Base-by-base conservation (phyloP, 2,113 vertebrate species). In the Octodon degus region DNA sequence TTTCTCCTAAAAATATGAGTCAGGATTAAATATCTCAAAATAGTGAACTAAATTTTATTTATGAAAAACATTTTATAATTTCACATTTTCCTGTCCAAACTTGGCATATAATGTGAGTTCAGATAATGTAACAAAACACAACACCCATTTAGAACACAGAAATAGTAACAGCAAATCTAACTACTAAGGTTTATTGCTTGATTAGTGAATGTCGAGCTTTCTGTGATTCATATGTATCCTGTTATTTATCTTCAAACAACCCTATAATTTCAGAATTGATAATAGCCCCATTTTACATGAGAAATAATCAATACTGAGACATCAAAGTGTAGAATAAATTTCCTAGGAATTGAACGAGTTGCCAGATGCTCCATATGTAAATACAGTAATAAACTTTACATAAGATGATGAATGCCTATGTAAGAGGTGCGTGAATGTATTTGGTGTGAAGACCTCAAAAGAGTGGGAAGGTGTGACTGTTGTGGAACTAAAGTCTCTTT, bases 371-470 rank as follows among this genome's bases (percentile, higher is more conserved):
- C 68, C 14, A 3, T 22, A 37, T 0, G 7, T 2, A 68, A 68
- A 1, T 40, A 37, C 11, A 9, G 30, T 34, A 86, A 4, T 24
- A 62, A 91, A 62, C 9, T 58, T 11, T 5, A 86, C 60, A 58
- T 95, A 60, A n/a, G 19, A 19, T 1, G 50, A 1, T 50, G 22
- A 62, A 0, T 76, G 27, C 1, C 11, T 70, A 20, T 9, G 5
- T n/a, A 37, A 72, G 20, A 2, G 14, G 5, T 37, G 25, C 12
- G 13, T 67, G 63, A 32, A 12, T 32, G 30, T 67, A 0, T 60
- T 16, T n/a, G 6, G 7, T 2, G 5, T 55, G 22, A 86, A 65
- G 3, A 12, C 5, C 0, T 4, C 30, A 7, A 0, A 37, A 10
- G 27, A 19, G 7, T 58, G 6, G 9, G 2, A 34, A 0, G 6